Base-by-base conservation (phyloP, 2,113 vertebrate species). In the Saccopteryx bilineata region DNA sequence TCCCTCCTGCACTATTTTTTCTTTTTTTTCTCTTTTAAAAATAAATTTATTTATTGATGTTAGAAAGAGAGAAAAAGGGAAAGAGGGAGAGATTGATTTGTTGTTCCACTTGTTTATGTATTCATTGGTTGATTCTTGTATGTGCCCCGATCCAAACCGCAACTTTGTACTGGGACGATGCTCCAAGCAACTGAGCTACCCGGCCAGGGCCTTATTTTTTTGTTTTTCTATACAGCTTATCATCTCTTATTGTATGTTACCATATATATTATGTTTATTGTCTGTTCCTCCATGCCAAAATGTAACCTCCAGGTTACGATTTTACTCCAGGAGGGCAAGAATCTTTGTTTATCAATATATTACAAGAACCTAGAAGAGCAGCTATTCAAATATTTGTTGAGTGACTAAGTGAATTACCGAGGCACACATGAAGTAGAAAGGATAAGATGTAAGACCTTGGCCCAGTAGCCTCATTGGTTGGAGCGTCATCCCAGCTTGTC, bases 371-470 rank as follows among this genome's bases (percentile, higher is more conserved):
- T 75, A 85, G 52, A 72, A 39, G 39, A 39, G 39, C 39, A 83
- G 52, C 13, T 39, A 63, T 12, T 56, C 82, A 75, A 71, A 50
- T 84, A 69, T 65, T 54, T 93, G 8, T 56, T 87, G 21, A 75
- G 13, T 63, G 23, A 81, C 58, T 58, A 23, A 92, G 31, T 79
- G 46, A 90, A 71, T 92, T 83, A 54, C 65, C 90, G 86, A 96
- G 33, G 66, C 13, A 85, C 79, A 90, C 14, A 26, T 83, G 26
- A 84, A 31, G 72, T 21, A 66, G 54, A 63, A 71, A 88, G 19
- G n/a, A 21, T 18, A 60, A 82, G 5, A 79, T n/a, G 39, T 39
- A 39, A 39, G 39, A 39, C 39, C 39, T 39, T 39, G 39, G 39
- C 39, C 39, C 39, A 39, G 39, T 39, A 39, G 39, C 39, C 39